These are phyloP conservation scores for Chrysolina haemoptera DNA, from an alignment of 2,888 invertebrate genomes.

Conservation along the genomic window DNA sequence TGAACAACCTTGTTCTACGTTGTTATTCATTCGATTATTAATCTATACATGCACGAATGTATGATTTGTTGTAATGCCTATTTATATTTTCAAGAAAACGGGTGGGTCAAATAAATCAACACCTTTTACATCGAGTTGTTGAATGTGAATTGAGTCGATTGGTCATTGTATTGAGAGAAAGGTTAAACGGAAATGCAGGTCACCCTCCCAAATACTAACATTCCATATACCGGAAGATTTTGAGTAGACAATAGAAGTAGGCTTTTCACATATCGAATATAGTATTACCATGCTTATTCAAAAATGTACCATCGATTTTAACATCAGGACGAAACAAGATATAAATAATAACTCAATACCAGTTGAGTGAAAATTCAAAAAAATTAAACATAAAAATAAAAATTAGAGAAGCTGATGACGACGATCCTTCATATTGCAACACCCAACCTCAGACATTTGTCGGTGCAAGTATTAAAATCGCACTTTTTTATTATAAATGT, in stretches of 20 bases:
- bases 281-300: not conserved
- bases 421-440: too few relatives aligned
- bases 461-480: too few relatives aligned
- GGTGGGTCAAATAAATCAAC: slow-evolving; percentile 23
- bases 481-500: too few relatives aligned
- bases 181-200: slow-evolving; percentile 7
- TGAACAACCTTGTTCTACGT: slow-evolving; percentile 15
- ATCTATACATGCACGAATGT: slow-evolving; percentile 21
- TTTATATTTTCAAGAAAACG: slow-evolving; percentile 23
- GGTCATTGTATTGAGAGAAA: not conserved
- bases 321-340: too few relatives aligned
- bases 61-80: slow-evolving; percentile 22
- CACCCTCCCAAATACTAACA: slow-evolving; percentile 7
- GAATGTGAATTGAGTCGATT: slow-evolving; percentile 8
- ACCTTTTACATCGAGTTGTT: slow-evolving; percentile 5
- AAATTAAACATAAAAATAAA: too few relatives aligned
- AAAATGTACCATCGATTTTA: too few relatives aligned
- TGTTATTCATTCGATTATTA: slow-evolving; percentile 20
- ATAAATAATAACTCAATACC: too few relatives aligned
- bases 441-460: too few relatives aligned
- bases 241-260: not conserved
- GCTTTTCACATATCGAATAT: not conserved
- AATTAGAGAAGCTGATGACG: too few relatives aligned
- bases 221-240: not conserved
- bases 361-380: too few relatives aligned